Evolutionary conservation across 2,888 invertebrate species (phyloP), one percentile per base, ranked within the genome.

Genomic region (Eupithecia abbreviata): DNA sequence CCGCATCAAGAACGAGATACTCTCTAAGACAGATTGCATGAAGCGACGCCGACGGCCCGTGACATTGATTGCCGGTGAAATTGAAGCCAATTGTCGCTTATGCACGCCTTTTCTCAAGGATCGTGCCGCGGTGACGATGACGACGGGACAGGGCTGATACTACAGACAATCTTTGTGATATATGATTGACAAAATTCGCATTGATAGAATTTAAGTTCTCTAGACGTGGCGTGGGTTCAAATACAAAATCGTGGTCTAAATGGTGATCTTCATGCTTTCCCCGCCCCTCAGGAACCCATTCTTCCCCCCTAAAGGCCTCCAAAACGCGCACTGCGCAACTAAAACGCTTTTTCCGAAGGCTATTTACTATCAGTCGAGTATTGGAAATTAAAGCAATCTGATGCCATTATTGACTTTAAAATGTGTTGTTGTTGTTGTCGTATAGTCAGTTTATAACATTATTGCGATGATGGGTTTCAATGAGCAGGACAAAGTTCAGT

Each of bases 51-150:
- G 30, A 51, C 55, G 76, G 72, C 66, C 78, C 73, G 72, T 78
- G 84, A 81, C 83, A 81, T 82, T 84, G 84, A 84, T 84, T 72
- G 81, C 67, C 71, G 75, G 77, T 77, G 78, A 81, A 80, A 83
- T 83, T 83, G 83, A 71, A 71, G 78, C 72, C 79, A 83, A 84
- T 85, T 84, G 84, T 62, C 72, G 77, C 47, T 76, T 75, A 69
- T 51, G 70, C 75, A 71, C 72, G 78, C 79, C 79, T 78, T 76
- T 79, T 75, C 74, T 79, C 80, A 83, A 83, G 81, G 81, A 81
- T 81, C 74, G 45, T 49, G 45, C 41, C 58, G 55, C 74, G 71
- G 76, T 58, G 67, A 71, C 69, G 75, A n/a, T n/a, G 75, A 49
- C 58, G 71, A 76, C 72, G 71, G 70, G 41, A 43, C 74, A 76